Conservation (phyloP, 2,797 vertebrate species). For the Graptemys geographica region DNA sequence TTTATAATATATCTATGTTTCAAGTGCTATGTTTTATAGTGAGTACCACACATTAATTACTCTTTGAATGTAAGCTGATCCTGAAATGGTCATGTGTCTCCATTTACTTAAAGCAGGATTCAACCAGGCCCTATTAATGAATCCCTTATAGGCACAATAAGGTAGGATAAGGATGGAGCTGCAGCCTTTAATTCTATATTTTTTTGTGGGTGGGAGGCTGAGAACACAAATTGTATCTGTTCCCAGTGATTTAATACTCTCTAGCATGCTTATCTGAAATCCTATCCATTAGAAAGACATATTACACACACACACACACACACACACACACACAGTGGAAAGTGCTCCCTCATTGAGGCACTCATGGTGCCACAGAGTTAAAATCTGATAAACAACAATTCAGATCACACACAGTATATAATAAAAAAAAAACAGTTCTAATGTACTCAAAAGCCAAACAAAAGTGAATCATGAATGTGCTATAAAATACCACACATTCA, state of each 20-base stretch:
- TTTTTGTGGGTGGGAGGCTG: neutral
- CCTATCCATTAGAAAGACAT: neutral
- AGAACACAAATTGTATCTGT: neutral
- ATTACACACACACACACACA: no score
- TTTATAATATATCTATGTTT: neutral
- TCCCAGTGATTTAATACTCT: neutral
- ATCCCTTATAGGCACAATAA: neutral
- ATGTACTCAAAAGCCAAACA: neutral
- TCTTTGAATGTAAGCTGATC: neutral
- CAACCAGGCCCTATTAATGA: neutral
- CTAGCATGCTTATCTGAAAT: neutral
- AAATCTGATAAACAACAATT: neutral
- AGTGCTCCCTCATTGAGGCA: neutral
- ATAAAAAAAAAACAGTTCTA: neutral
- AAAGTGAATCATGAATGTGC: neutral
- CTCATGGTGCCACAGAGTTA: rapidly evolving
- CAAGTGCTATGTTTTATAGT: neutral
- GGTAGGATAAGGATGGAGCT: neutral
- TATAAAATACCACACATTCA: neutral
- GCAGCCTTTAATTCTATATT: neutral
- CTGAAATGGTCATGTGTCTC: neutral
- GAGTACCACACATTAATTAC: neutral
- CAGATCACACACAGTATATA: neutral
- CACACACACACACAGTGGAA: neutral
- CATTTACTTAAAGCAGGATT: neutral